phyloP scores from a whole-genome alignment of 2,888 invertebrate genomes.

The Acleris cristana region DNA sequence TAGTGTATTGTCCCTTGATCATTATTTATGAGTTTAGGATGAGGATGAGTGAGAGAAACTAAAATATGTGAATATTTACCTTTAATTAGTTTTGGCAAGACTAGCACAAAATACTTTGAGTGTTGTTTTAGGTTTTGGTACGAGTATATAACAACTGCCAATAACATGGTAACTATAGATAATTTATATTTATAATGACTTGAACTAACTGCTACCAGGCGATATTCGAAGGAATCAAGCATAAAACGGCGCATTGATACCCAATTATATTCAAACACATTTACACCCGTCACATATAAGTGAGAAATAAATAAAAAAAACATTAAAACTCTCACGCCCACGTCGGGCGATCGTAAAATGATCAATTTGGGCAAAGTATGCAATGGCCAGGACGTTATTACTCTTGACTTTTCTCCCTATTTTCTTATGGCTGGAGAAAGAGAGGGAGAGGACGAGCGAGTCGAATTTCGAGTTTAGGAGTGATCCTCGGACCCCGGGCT shows the following conservation, averaged over 20 bases:
- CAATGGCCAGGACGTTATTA: constrained; percentile 44
- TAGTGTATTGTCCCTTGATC: no score
- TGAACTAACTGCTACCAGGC: not conserved
- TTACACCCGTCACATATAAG: not conserved
- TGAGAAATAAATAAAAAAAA: not conserved
- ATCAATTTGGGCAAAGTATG: constrained; percentile 63
- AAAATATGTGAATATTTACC: no score
- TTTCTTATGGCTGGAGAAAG: not conserved
- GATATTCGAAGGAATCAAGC: not conserved
- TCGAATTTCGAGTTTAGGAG: constrained; percentile 1
- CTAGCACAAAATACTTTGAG: no score
- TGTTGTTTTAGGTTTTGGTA: no score
- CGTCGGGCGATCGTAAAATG: constrained; percentile 52
- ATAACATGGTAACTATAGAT: no score
- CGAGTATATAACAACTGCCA: no score
- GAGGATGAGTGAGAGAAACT: no score
- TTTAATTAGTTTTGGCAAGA: no score
- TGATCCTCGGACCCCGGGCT: constrained; percentile 10
- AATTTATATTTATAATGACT: no score
- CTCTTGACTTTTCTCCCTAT: not conserved
- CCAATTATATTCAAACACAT: constrained; percentile 3
- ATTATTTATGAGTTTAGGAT: no score
- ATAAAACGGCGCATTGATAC: not conserved
- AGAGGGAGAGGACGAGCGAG: not conserved
- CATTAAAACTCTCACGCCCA: constrained; percentile 14